These are phyloP conservation scores for Anticlea derivata DNA, from an alignment of 2,888 invertebrate species.

Conservation along the genomic window DNA sequence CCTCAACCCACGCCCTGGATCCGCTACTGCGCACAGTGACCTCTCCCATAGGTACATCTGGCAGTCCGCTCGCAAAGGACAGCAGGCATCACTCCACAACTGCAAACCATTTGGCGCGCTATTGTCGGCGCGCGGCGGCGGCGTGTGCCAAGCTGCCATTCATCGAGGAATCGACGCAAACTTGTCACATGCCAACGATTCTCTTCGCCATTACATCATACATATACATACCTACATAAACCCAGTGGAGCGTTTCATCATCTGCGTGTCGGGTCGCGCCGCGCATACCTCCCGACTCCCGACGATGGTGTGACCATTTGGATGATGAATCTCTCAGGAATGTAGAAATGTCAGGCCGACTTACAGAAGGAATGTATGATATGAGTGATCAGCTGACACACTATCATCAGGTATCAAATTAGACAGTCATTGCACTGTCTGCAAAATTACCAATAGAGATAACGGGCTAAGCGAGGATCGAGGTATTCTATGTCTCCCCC, in stretches of 20 bases:
- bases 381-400: too few species aligned
- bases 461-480: too few species aligned
- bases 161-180: constrained; percentile 18
- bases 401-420: too few species aligned
- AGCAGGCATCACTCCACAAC: constrained; percentile 1
- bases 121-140: background rate
- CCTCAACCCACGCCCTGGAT: too few species aligned
- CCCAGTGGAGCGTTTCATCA: background rate
- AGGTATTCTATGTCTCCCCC: too few species aligned
- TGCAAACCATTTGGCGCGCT: background rate
- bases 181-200: constrained; percentile 18
- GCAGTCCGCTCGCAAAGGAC: background rate
- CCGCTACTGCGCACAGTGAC: too few species aligned
- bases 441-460: too few species aligned
- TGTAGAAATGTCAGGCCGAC: background rate
- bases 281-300: background rate
- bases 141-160: constrained; percentile 24
- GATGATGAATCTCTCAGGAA: background rate
- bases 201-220: background rate
- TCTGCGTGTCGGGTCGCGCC: background rate
- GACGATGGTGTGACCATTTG: background rate
- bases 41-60: background rate
- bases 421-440: too few species aligned
- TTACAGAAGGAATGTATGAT: too few species aligned
- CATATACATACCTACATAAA: background rate